Conservation (phyloP, 2,888 invertebrate genomes). For the Coenonympha glycerion region DNA sequence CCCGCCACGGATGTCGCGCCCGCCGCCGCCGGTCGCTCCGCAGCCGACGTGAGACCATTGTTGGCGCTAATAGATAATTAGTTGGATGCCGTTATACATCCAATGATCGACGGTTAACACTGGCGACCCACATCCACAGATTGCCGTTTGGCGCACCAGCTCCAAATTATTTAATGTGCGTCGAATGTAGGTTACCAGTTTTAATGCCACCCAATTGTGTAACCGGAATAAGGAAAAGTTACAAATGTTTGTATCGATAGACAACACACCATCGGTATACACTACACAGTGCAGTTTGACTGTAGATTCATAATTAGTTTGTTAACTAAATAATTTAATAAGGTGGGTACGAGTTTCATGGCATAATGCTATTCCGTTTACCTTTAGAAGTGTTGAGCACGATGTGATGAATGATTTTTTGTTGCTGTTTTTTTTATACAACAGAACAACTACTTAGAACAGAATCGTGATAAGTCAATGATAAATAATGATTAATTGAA, state of each 20-base stretch:
- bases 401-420: background rate
- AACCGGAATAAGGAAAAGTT: background rate
- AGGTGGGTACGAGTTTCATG: background rate
- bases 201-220: background rate
- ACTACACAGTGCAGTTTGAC: no score
- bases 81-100: slow-evolving; percentile 67
- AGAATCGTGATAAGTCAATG: background rate
- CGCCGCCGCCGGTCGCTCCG: slow-evolving; percentile 21
- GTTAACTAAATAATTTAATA: no score
- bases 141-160: slow-evolving; percentile 43
- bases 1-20: slow-evolving; percentile 3
- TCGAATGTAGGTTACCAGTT: slow-evolving; percentile 1
- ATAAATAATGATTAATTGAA: background rate
- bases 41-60: slow-evolving; percentile 65
- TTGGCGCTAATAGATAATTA: slow-evolving; percentile 72
- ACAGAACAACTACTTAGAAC: no score
- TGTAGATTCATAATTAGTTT: no score
- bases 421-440: background rate
- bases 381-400: background rate
- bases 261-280: no score
- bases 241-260: no score
- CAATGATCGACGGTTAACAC: slow-evolving; percentile 48
- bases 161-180: slow-evolving; percentile 21
- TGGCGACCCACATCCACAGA: slow-evolving; percentile 49
- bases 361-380: no score